Conservation (phyloP, 2,113 vertebrate species). For the Cygnus atratus region DNA sequence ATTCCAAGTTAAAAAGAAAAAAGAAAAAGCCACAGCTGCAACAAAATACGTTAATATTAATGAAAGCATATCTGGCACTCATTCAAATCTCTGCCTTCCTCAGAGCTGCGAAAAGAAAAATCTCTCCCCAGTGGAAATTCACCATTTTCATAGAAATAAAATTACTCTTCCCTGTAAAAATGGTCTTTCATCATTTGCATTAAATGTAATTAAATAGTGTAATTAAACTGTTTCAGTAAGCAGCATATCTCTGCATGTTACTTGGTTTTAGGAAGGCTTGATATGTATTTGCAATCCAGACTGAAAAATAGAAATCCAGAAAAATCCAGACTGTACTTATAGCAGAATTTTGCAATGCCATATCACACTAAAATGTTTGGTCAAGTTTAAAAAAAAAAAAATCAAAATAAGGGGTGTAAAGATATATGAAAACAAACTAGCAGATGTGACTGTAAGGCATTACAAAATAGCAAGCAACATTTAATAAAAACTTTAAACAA, state of each 20-base stretch:
- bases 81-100: slow-evolving; percentile 40
- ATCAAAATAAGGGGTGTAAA: not conserved
- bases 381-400: not conserved
- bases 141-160: slow-evolving; percentile 36
- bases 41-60: slow-evolving; percentile 50
- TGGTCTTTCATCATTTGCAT: slow-evolving; percentile 35
- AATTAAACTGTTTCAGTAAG: slow-evolving; percentile 46
- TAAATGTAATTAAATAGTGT: slow-evolving; percentile 45
- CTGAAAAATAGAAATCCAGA: not conserved
- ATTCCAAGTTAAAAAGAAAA: slow-evolving; percentile 16
- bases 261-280: slow-evolving; percentile 3
- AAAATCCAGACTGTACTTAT: not conserved
- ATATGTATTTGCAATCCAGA: not conserved
- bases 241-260: slow-evolving; percentile 4
- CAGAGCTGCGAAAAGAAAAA: slow-evolving; percentile 25
- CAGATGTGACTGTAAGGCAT: not conserved
- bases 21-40: slow-evolving; percentile 19
- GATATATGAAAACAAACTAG: not conserved
- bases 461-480: not conserved
- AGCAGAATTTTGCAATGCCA: not conserved
- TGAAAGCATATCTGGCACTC: slow-evolving; percentile 47
- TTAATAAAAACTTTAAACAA: not conserved
- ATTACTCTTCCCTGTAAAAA: slow-evolving; percentile 21
- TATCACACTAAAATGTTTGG: not conserved
- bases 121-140: slow-evolving; percentile 22